phyloP scores from a whole-genome alignment of 1,140 invertebrate genomes.

The Drosophila trapezifrons region DNA sequence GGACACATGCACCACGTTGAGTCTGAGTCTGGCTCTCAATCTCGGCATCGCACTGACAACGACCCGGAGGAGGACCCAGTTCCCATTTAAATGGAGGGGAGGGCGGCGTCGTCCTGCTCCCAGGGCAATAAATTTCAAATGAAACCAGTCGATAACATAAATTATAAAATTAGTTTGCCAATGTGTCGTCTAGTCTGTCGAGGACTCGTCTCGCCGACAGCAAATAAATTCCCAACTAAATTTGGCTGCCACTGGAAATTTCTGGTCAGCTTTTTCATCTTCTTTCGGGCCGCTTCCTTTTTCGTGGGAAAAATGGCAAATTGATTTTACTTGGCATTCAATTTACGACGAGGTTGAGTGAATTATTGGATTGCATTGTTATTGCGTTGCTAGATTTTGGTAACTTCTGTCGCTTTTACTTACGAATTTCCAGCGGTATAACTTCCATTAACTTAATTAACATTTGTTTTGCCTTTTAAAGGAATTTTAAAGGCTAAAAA shows the following conservation, averaged over 20 bases:
- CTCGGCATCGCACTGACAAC: slow-evolving; percentile 31
- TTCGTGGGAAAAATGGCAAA: slow-evolving; percentile 34
- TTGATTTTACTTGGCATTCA: slow-evolving; percentile 43
- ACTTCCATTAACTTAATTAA: slow-evolving; percentile 28
- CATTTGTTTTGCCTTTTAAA: too few relatives aligned
- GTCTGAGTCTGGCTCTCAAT: slow-evolving; percentile 28
- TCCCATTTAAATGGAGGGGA: slow-evolving; percentile 26
- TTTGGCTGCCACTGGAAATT: slow-evolving; percentile 22
- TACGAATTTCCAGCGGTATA: neutral
- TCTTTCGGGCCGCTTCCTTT: neutral
- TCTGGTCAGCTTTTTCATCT: slow-evolving; percentile 22
- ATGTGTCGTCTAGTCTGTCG: slow-evolving; percentile 26
- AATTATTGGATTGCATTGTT: slow-evolving; percentile 39
- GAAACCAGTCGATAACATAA: slow-evolving; percentile 61
- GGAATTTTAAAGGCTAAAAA: too few relatives aligned
- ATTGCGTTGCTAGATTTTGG: slow-evolving; percentile 5
- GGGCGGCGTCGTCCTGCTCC: neutral
- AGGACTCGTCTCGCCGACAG: slow-evolving; percentile 33
- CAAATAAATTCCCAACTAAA: slow-evolving; percentile 50
- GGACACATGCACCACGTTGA: slow-evolving; percentile 42
- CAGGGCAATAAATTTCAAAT: slow-evolving; percentile 58
- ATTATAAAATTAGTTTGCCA: slow-evolving; percentile 67
- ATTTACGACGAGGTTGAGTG: slow-evolving; percentile 43
- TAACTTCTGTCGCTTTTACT: slow-evolving; percentile 5
- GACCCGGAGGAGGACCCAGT: slow-evolving; percentile 6